Conservation (phyloP, 2,797 vertebrate genomes). For the Triplophysa yarkandensis region DNA sequence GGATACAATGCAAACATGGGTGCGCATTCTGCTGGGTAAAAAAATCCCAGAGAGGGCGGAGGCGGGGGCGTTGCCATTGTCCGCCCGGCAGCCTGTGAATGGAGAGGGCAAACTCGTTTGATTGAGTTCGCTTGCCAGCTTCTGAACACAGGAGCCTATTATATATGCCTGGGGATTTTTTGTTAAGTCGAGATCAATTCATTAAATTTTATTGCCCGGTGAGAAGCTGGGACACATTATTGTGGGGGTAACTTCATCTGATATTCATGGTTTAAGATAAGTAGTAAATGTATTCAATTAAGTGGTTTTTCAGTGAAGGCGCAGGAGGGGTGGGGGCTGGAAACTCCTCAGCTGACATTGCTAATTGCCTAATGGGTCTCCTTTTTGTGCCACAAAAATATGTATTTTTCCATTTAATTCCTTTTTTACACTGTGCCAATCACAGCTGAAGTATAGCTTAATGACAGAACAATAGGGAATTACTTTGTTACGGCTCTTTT, state of each 20-base stretch:
- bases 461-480: conserved; percentile 60
- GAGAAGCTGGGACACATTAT: conserved; percentile 98
- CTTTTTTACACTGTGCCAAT: conserved; percentile 57
- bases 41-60: conserved; percentile 70
- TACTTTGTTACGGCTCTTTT: conserved; percentile 58
- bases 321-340: conserved; percentile 63
- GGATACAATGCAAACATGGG: conserved; percentile 99
- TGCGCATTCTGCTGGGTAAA: conserved; percentile 95
- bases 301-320: conserved; percentile 87
- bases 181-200: conserved; percentile 99
- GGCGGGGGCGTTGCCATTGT: conserved; percentile 87
- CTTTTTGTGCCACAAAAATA: conserved; percentile 73
- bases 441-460: conserved; percentile 53
- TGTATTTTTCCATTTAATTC: conserved; percentile 65
- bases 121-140: conserved; percentile 98
- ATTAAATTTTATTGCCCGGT: conserved; percentile 99
- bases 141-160: conserved; percentile 89
- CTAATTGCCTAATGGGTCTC: conserved; percentile 88
- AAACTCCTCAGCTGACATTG: conserved; percentile 97
- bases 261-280: conserved; percentile 99
- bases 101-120: conserved; percentile 95
- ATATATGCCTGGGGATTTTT: conserved; percentile 86
- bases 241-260: conserved; percentile 98
- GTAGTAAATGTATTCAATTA: conserved; percentile 99
- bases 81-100: conserved; percentile 80